Evolutionary conservation across 2,888 invertebrate species (phyloP), one percentile per base, ranked within the genome.

Genomic region (Ischnura elegans): DNA sequence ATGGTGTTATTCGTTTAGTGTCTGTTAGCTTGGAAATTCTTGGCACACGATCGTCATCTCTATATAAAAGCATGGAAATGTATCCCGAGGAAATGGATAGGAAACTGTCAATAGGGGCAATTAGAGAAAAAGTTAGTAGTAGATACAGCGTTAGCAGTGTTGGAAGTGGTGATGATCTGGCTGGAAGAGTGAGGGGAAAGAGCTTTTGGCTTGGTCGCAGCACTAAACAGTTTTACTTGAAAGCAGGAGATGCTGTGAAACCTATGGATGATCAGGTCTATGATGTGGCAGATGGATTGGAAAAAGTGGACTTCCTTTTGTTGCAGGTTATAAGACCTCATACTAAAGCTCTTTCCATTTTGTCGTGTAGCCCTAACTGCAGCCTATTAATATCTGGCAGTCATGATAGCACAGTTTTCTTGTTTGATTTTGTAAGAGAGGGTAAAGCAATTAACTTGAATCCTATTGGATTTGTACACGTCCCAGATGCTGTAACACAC

Each of bases 391-490:
- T 87, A 55, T 93, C 87, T 42, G 87, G 93, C 43, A 93, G 87
- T 25, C n/a, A 46, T 93, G 93, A 87, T 36, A 43, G 86, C 43
- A 43, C 93, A 43, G 93, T 94, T 66, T 46, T 87, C 21, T 61
- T 94, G 0, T 76, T 87, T 93, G 43, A 43, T 90, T 93, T 84
- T 51, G 4, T 51, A 25, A 55, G 55, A 29, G 25, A 61, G 21
- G 25, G 45, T 93, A 61, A 8, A 43, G n/a, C 25, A 16, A 66
- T 90, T 0, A 95, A 95, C 0, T 95, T 98, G 90, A 95, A 96
- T 13, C 97, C 98, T 36, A 96, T 98, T 84, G 98, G 98, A 0
- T 98, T 97, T 94, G 96, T 98, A 25, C 96, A 96, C 93, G 96
- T 97, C 0, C 97, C 97, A 0, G 97, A 97, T 87, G 96, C 96